phyloP scores from a whole-genome alignment of 2,113 vertebrate species.

The Cyprinus carpio region DNA sequence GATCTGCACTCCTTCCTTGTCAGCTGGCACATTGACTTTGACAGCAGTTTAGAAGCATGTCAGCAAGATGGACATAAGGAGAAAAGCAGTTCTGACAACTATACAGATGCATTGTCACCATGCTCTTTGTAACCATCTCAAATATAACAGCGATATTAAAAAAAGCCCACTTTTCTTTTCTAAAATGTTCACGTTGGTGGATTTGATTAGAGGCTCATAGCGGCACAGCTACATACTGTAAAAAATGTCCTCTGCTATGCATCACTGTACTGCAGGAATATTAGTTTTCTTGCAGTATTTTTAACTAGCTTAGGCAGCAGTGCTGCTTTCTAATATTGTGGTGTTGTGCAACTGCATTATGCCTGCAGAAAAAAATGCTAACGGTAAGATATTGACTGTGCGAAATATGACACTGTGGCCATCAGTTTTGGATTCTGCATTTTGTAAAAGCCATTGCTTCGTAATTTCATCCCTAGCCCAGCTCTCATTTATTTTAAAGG shows the following conservation, averaged over 20 bases:
- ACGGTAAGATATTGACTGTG: neutral
- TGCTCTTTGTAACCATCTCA: constrained; percentile 10
- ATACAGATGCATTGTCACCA: constrained; percentile 14
- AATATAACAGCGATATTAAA: constrained; percentile 16
- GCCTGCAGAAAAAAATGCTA: neutral
- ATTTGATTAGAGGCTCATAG: constrained; percentile 34
- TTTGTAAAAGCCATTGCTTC: constrained; percentile 5
- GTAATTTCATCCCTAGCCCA: neutral
- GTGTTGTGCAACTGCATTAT: neutral
- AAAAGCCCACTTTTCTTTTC: constrained; percentile 16
- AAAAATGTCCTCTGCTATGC: constrained; percentile 14
- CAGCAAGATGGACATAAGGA: neutral
- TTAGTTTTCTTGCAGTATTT: neutral
- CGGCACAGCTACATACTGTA: neutral
- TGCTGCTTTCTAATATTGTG: neutral
- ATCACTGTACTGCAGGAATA: constrained; percentile 7
- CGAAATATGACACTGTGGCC: neutral
- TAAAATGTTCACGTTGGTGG: constrained; percentile 24
- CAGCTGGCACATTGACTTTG: constrained; percentile 30
- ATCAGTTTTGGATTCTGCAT: neutral
- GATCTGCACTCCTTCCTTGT: constrained; percentile 21
- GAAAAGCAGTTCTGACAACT: constrained; percentile 33
- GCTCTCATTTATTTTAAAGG: constrained; percentile 20
- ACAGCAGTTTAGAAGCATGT: constrained; percentile 28
- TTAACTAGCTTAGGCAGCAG: neutral